phyloP scores from a whole-genome alignment of 2,888 invertebrate species.

The Arenicola marina region DNA sequence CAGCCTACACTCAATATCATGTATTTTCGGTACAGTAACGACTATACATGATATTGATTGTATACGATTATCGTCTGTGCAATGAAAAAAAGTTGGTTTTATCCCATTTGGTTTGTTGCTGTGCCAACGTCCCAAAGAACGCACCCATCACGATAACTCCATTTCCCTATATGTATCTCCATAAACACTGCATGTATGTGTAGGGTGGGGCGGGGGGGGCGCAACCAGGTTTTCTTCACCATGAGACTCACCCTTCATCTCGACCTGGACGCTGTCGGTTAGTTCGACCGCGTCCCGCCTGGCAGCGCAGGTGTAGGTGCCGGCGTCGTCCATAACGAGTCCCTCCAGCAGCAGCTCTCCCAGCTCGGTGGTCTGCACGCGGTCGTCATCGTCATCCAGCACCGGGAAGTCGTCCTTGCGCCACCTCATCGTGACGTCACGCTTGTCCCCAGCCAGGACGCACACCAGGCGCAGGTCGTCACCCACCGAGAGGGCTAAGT shows the following conservation, averaged over 20 bases:
- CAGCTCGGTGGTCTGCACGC: not conserved
- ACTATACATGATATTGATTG: too few relatives aligned
- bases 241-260: not conserved
- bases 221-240: too few relatives aligned
- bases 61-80: too few relatives aligned
- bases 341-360: slow-evolving; percentile 42
- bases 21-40: too few relatives aligned
- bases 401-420: slow-evolving; percentile 38
- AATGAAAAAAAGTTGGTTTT: too few relatives aligned
- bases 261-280: not conserved
- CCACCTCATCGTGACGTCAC: slow-evolving; percentile 43
- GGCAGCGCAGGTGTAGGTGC: slow-evolving; percentile 51
- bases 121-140: too few relatives aligned
- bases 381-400: slow-evolving; percentile 1
- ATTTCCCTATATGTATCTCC: too few relatives aligned
- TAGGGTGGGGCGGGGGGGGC: too few relatives aligned
- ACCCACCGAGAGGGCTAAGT: slow-evolving; percentile 42
- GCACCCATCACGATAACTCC: too few relatives aligned
- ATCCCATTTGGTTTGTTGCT: too few relatives aligned
- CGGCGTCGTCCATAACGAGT: slow-evolving; percentile 45
- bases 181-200: too few relatives aligned
- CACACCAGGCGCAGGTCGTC: slow-evolving; percentile 45
- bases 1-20: too few relatives aligned
- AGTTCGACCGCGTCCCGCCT: slow-evolving; percentile 3
- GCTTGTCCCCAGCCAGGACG: slow-evolving; percentile 46